Conservation (phyloP, 2,113 vertebrate genomes). For the Sceloporus tristichus region DNA sequence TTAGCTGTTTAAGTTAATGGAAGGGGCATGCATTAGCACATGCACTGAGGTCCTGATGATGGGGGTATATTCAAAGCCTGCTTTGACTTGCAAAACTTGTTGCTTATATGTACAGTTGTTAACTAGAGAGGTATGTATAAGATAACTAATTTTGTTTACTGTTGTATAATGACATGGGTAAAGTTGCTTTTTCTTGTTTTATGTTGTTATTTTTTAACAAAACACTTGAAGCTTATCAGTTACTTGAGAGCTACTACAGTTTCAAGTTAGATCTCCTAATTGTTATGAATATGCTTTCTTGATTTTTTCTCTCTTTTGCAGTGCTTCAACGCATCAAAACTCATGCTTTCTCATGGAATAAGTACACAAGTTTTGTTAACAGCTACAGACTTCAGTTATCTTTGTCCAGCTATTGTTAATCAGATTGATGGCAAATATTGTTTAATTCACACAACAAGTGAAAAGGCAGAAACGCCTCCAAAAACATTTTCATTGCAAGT, state of each 20-base stretch:
- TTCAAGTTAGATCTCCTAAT: background rate
- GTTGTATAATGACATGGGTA: background rate
- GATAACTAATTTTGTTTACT: background rate
- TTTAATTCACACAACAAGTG: conserved; percentile 79
- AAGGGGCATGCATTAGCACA: no score
- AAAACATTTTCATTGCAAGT: conserved; percentile 80
- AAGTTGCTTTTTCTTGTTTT: background rate
- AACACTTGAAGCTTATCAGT: background rate
- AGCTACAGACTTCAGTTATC: conserved; percentile 86
- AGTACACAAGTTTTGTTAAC: conserved; percentile 79
- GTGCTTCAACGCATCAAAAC: conserved; percentile 90
- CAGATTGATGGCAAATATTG: conserved; percentile 91
- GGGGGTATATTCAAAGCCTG: no score
- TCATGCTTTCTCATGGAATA: conserved; percentile 91
- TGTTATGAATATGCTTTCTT: background rate
- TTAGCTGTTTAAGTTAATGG: background rate
- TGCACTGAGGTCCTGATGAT: no score
- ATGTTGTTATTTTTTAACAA: background rate
- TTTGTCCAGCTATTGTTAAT: conserved; percentile 94
- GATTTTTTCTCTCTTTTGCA: conserved; percentile 57
- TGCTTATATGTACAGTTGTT: no score
- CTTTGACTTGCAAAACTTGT: no score
- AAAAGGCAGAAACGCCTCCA: conserved; percentile 78
- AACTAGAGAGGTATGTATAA: background rate
- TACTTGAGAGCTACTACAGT: background rate